phyloP scores from a whole-genome alignment of 2,888 invertebrate species.

The Exephanes ischioxanthus region DNA sequence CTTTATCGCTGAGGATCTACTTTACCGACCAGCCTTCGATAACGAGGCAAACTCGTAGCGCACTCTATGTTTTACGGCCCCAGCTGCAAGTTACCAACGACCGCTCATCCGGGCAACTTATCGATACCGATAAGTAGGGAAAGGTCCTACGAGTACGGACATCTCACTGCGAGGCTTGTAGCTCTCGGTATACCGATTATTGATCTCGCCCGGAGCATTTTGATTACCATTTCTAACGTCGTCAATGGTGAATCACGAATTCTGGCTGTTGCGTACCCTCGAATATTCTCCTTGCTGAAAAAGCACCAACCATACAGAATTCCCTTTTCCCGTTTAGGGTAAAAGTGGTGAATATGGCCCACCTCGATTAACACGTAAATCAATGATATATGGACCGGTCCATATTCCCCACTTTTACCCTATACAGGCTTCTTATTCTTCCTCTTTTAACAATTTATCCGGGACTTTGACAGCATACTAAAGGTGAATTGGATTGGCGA shows the following conservation, averaged over 20 bases:
- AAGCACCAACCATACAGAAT: background rate
- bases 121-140: constrained; percentile 9
- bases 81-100: background rate
- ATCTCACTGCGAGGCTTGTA: constrained; percentile 32
- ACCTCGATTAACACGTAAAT: no score
- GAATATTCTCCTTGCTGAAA: constrained; percentile 16
- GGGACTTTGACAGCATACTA: background rate
- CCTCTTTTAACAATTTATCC: background rate
- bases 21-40: background rate
- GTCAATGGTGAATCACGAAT: constrained; percentile 36
- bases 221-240: background rate
- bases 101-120: constrained; percentile 3
- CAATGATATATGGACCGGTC: no score
- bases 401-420: no score
- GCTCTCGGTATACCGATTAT: background rate
- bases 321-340: background rate
- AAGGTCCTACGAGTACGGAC: constrained; percentile 14
- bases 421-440: background rate
- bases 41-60: background rate
- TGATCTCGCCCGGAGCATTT: constrained; percentile 17
- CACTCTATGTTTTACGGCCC: background rate
- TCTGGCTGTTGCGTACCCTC: background rate
- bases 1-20: background rate
- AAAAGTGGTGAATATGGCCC: no score
- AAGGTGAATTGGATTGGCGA: no score